Percentiles rank a stretch among this genome's conserved stretches.
phyloP scores from a whole-genome alignment of 2,888 invertebrate species.

The Drosophila lacicola region DNA sequence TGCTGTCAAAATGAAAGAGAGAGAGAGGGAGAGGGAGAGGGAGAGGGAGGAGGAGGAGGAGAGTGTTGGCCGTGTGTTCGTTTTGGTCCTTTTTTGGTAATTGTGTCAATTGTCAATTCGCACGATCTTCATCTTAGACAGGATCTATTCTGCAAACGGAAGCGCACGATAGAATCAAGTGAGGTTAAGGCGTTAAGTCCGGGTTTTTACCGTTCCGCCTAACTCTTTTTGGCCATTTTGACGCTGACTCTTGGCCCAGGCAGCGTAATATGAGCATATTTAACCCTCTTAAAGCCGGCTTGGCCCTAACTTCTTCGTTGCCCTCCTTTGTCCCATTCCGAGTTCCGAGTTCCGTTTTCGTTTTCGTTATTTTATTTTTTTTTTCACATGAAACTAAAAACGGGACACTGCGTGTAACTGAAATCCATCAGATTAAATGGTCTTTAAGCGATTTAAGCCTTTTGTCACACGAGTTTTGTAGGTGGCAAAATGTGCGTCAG shows the following conservation, averaged over 20 bases:
- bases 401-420: slow-evolving; percentile 42
- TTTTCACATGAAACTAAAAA: slow-evolving; percentile 75
- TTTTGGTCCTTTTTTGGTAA: slow-evolving; percentile 41
- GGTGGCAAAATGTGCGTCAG: slow-evolving; percentile 71
- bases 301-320: slow-evolving; percentile 37
- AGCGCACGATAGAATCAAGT: slow-evolving; percentile 66
- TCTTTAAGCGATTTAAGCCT: slow-evolving; percentile 76
- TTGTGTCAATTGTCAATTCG: slow-evolving; percentile 78
- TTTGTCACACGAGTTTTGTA: slow-evolving; percentile 73
- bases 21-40: background rate
- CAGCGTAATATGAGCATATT: slow-evolving; percentile 75
- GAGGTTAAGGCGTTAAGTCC: slow-evolving; percentile 35
- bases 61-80: slow-evolving; percentile 35
- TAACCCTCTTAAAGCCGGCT: slow-evolving; percentile 65
- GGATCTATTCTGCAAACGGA: slow-evolving; percentile 37
- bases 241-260: slow-evolving; percentile 68
- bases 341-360: slow-evolving; percentile 32
- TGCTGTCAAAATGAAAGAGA: slow-evolving; percentile 62
- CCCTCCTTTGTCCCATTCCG: slow-evolving; percentile 33
- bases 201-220: slow-evolving; percentile 54
- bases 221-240: slow-evolving; percentile 64
- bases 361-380: slow-evolving; percentile 30
- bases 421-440: slow-evolving; percentile 72
- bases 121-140: slow-evolving; percentile 55
- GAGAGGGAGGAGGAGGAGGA: background rate